A percentile compares a stretch with the other conserved stretches of the same genome.
Evolutionary conservation across 2,797 vertebrate genomes (phyloP).

Genomic region (Netta rufina): DNA sequence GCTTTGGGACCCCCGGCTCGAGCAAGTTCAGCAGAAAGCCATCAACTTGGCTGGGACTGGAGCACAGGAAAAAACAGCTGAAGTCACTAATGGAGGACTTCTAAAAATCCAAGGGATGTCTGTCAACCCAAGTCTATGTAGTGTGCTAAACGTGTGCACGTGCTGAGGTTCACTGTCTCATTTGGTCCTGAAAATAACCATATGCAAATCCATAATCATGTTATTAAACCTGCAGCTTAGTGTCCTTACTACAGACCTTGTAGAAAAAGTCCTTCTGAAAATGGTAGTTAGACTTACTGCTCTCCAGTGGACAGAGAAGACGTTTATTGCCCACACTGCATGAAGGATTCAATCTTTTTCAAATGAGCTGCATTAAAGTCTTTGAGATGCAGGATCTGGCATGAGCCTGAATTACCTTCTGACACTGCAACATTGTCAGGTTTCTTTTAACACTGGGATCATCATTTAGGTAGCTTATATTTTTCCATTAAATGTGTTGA

Average conservation of each 20-base stretch:
- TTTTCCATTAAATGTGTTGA: background rate
- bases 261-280: background rate
- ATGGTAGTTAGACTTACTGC: background rate
- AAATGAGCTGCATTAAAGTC: background rate
- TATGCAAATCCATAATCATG: background rate
- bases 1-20: background rate
- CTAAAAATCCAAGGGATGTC: background rate
- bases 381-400: background rate
- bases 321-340: background rate
- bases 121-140: background rate
- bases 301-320: background rate
- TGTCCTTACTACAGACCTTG: background rate
- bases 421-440: background rate
- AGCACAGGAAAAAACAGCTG: background rate
- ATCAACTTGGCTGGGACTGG: no score
- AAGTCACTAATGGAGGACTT: background rate
- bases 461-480: background rate
- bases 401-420: background rate
- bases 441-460: background rate
- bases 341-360: background rate
- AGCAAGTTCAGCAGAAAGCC: background rate
- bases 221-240: background rate
- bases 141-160: accelerated
- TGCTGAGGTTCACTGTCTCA: background rate
- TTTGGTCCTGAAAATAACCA: background rate